A percentile compares a stretch with the other conserved stretches of the same genome.
These are phyloP conservation scores for Trachelus tabidus DNA, from an alignment of 2,888 invertebrate species.

Conservation along the genomic window DNA sequence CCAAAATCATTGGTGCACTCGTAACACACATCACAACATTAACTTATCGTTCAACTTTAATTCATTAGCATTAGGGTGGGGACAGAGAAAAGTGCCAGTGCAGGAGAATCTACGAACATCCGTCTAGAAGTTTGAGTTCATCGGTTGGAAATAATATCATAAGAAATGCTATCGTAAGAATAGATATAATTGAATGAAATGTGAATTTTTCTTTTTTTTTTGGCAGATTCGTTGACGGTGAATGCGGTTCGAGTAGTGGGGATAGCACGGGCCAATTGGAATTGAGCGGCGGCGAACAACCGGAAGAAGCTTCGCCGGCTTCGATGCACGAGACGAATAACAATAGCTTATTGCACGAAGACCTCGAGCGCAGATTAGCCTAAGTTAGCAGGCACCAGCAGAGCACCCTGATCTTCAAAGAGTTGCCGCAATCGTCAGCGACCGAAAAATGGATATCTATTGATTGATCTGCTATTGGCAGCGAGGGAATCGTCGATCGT, in stretches of 20 bases:
- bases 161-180: neutral
- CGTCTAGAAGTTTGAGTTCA: neutral
- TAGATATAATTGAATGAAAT: neutral
- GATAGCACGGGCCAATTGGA: constrained; percentile 60
- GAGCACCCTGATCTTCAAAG: neutral
- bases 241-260: constrained; percentile 63
- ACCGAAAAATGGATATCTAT: neutral
- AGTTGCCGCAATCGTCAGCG: neutral
- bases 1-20: neutral
- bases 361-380: constrained; percentile 67
- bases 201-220: neutral
- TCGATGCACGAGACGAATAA: constrained; percentile 68
- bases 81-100: neutral
- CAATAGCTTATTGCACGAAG: constrained; percentile 70
- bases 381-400: neutral
- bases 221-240: constrained; percentile 62
- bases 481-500: neutral
- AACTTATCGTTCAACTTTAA: neutral
- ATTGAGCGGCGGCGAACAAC: constrained; percentile 60
- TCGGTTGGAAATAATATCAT: neutral
- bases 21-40: no score
- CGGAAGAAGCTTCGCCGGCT: constrained; percentile 59
- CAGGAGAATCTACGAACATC: neutral
- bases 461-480: neutral
- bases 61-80: neutral